A percentile compares a stretch with the other conserved stretches of the same genome.
Evolutionary conservation across 2,888 invertebrate genomes (phyloP).

Genomic region (Meteorus colon): DNA sequence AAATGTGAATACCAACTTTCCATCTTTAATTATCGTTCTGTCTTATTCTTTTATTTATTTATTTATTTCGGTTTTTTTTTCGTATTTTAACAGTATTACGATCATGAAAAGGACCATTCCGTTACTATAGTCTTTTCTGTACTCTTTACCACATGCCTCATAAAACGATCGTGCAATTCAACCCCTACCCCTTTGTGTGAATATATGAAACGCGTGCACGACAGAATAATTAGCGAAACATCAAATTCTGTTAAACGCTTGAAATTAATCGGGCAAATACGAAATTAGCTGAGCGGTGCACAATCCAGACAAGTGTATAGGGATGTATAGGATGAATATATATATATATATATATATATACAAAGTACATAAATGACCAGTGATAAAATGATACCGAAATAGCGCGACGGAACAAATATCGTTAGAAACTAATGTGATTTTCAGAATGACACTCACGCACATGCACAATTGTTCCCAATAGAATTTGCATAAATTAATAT

Average conservation of each 20-base stretch:
- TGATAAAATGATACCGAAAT: constrained; percentile 56
- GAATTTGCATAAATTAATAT: constrained; percentile 36
- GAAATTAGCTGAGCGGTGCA: constrained; percentile 63
- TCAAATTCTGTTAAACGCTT: constrained; percentile 68
- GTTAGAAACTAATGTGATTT: constrained; percentile 68
- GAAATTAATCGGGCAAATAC: constrained; percentile 69
- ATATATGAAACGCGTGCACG: constrained; percentile 54
- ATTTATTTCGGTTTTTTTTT: too few relatives aligned
- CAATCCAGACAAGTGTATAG: background rate
- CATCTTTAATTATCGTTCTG: too few relatives aligned
- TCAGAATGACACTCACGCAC: constrained; percentile 45
- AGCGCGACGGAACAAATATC: constrained; percentile 63
- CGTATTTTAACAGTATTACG: too few relatives aligned
- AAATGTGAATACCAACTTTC: too few relatives aligned
- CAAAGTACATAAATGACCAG: background rate
- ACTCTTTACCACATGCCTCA: too few relatives aligned
- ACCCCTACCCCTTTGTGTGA: background rate
- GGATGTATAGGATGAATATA: background rate
- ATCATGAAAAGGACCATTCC: too few relatives aligned
- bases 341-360: background rate
- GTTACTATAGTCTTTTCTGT: too few relatives aligned
- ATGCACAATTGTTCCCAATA: constrained; percentile 20
- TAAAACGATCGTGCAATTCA: background rate
- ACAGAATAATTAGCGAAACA: constrained; percentile 70
- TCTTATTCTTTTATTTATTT: too few relatives aligned